Percentiles rank a stretch among this genome's conserved stretches.
Conservation (phyloP, 2,113 vertebrate genomes). For the Poecilia latipinna region DNA sequence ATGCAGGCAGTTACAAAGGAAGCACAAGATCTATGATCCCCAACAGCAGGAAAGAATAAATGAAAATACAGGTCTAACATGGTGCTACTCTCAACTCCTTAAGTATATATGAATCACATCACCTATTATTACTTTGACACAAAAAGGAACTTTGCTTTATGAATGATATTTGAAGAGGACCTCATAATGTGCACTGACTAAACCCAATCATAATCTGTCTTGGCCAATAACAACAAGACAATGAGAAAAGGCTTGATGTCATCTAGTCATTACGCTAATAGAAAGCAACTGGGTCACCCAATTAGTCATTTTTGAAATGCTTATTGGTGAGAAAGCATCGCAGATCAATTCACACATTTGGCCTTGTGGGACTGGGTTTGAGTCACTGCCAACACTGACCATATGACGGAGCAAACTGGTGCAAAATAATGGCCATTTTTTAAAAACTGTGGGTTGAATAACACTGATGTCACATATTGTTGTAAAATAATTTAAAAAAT, state of each 20-base stretch:
- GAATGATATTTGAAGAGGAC: conserved; percentile 80
- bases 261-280: conserved; percentile 85
- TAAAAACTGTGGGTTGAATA: conserved; percentile 19
- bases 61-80: conserved; percentile 67
- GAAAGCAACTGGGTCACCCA: conserved; percentile 68
- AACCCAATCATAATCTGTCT: conserved; percentile 85
- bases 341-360: conserved; percentile 77
- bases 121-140: conserved; percentile 82
- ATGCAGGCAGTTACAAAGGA: conserved; percentile 51
- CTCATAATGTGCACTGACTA: conserved; percentile 77
- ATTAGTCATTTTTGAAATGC: conserved; percentile 81
- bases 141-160: conserved; percentile 73
- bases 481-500: background rate
- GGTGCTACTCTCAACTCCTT: conserved; percentile 73
- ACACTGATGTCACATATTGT: background rate
- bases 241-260: conserved; percentile 81
- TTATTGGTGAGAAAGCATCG: conserved; percentile 74
- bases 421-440: conserved; percentile 70
- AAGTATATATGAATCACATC: conserved; percentile 83
- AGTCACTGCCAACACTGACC: conserved; percentile 71
- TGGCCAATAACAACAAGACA: conserved; percentile 84
- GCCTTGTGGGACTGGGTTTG: conserved; percentile 59
- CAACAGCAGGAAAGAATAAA: conserved; percentile 79
- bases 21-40: conserved; percentile 47
- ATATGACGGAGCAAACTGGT: conserved; percentile 66